phyloP scores from a whole-genome alignment of 2,113 vertebrate species.

The Cichladusa arquata region DNA sequence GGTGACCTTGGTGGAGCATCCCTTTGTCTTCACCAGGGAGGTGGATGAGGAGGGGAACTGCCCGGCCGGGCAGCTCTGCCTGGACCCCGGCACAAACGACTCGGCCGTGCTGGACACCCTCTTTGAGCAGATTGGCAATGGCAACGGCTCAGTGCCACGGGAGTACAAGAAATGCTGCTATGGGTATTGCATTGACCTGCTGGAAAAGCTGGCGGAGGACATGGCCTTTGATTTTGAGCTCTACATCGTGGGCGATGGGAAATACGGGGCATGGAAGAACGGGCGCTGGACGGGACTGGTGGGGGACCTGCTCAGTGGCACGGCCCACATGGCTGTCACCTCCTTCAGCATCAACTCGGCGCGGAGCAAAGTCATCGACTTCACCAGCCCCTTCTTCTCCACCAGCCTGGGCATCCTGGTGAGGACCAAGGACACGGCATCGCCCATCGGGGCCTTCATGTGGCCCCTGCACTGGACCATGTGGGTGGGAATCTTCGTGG shows the following conservation, averaged over 20 bases:
- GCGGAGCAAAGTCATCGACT: constrained; percentile 90
- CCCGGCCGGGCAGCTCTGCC: constrained; percentile 84
- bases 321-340: constrained; percentile 93
- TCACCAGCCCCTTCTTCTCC: constrained; percentile 97
- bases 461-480: constrained; percentile 98
- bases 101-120: constrained; percentile 74
- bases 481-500: constrained; percentile 95
- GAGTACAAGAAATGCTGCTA: constrained; percentile 89
- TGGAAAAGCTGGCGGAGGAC: constrained; percentile 91
- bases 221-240: constrained; percentile 89
- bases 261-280: constrained; percentile 85
- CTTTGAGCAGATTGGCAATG: constrained; percentile 79
- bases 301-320: constrained; percentile 86
- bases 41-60: constrained; percentile 86
- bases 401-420: constrained; percentile 96
- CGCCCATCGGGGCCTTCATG: constrained; percentile 93
- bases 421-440: constrained; percentile 86
- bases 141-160: constrained; percentile 72
- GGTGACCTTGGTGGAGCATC: constrained; percentile 90
- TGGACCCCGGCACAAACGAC: constrained; percentile 82
- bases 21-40: constrained; percentile 89
- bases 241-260: constrained; percentile 93
- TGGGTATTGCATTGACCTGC: constrained; percentile 92
- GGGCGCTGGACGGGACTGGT: constrained; percentile 93
- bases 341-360: constrained; percentile 97